Conservation (phyloP, 2,113 vertebrate species). For the Cariama cristata region DNA sequence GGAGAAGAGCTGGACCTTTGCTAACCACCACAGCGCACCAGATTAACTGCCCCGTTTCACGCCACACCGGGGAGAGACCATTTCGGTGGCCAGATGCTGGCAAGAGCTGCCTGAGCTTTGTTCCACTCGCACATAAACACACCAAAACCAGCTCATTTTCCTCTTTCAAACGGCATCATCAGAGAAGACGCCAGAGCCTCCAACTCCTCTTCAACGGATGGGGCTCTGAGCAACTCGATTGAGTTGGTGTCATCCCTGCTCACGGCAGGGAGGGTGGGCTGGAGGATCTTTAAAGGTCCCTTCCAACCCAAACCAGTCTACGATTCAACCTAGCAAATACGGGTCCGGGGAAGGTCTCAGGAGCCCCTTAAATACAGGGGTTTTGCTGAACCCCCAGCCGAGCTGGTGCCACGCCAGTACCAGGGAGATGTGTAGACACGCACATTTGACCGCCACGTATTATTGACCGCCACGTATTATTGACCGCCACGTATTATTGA, state of each 20-base stretch:
- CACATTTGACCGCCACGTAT: background rate
- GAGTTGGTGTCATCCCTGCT: background rate
- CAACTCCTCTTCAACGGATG: background rate
- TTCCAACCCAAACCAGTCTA: background rate
- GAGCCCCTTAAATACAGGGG: background rate
- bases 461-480: too few relatives aligned
- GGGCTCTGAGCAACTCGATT: background rate
- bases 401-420: background rate
- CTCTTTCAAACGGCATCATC: background rate
- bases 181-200: background rate
- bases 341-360: background rate
- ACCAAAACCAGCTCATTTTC: background rate
- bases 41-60: background rate
- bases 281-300: background rate
- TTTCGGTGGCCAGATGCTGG: background rate
- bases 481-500: too few relatives aligned
- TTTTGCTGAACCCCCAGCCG: background rate
- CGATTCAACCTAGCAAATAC: background rate
- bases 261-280: background rate
- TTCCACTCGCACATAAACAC: background rate
- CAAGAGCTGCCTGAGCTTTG: background rate
- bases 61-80: rapidly evolving
- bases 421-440: background rate
- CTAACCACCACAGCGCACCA: background rate
- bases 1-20: background rate